Evolutionary conservation across 2,888 invertebrate genomes (phyloP).

Genomic region (Autographa pulchrina): DNA sequence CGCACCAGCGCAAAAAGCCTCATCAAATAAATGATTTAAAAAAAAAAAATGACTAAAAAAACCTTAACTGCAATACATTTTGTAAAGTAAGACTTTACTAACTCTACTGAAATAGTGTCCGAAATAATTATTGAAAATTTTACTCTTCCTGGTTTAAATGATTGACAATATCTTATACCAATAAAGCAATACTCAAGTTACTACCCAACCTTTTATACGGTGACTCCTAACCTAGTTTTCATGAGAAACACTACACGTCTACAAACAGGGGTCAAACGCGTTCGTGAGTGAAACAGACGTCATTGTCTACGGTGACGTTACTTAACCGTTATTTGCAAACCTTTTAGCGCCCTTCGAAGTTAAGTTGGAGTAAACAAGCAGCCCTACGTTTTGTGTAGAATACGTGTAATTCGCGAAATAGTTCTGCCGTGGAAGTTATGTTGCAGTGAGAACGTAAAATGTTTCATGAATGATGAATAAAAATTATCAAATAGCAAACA

Average conservation of each 20-base stretch:
- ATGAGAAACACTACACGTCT: constrained; percentile 49
- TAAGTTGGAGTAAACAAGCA: constrained; percentile 78
- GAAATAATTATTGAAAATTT: too few relatives aligned
- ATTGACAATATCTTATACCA: not conserved
- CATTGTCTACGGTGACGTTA: constrained; percentile 86
- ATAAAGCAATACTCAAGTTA: not conserved
- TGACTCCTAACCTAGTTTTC: constrained; percentile 45
- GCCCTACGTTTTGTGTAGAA: constrained; percentile 61
- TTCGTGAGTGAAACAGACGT: constrained; percentile 74
- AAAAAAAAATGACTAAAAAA: too few relatives aligned
- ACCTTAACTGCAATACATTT: too few relatives aligned
- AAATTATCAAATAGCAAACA: not conserved
- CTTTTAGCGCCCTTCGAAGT: constrained; percentile 85
- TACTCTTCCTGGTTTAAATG: not conserved
- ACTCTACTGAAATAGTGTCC: too few relatives aligned
- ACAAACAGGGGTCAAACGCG: constrained; percentile 70
- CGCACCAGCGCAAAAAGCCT: too few relatives aligned
- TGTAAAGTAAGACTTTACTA: too few relatives aligned
- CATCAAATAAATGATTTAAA: too few relatives aligned
- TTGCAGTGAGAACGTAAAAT: not conserved
- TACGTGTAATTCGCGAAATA: constrained; percentile 45
- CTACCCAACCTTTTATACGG: constrained; percentile 3
- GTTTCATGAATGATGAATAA: not conserved
- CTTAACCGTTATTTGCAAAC: constrained; percentile 85
- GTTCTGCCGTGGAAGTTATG: not conserved